Evolutionary conservation across 2,888 invertebrate species (phyloP), one percentile per base, ranked within the genome.

Genomic region (Linnaemya tessellans): DNA sequence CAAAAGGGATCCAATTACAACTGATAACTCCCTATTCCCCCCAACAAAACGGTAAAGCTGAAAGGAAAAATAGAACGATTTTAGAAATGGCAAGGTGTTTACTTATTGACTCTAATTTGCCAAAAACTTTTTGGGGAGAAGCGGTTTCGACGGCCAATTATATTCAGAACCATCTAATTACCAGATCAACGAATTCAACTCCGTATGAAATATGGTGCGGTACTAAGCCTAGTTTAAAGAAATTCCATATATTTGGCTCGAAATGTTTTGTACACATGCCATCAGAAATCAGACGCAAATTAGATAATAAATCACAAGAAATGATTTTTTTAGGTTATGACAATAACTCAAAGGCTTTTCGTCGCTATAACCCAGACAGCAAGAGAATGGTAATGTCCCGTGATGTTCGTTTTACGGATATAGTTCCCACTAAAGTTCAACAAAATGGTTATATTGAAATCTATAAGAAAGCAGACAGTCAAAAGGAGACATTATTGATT

Each of bases 281-380:
- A 25, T 43, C 25, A 20, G 62, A 70, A 58, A 87, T 84, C 75
- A 41, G 87, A 43, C 54, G 64, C n/a, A 88, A 64, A 15, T 20
- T 60, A 20, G 60, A 60, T 20, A 18, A 38, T n/a, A 35, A 60
- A 60, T 25, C 56, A 3, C 22, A 9, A 5, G 25, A 87, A 70
- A 81, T 84, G 79, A 78, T 87, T 62, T 88, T 88, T 62, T 15
- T 88, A 1, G 88, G 88, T 11, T 87, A 88, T 58, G 84, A 86
- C 49, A 58, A 80, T 8, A 51, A 86, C 4, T 88, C 88, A 22
- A 88, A 88, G 77, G 87, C 86, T 30, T 88, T 80, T 70, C 71
- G 88, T 43, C 75, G 79, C 22, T 80, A 84, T 46, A 58, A 64
- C 38, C 46, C 65, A 25, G 30, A 41, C 13, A 51, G 43, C 70